Evolutionary conservation across 37 sponge, comb jelly and placozoan species (phyloP).

Genomic region (Beroe ovata): DNA sequence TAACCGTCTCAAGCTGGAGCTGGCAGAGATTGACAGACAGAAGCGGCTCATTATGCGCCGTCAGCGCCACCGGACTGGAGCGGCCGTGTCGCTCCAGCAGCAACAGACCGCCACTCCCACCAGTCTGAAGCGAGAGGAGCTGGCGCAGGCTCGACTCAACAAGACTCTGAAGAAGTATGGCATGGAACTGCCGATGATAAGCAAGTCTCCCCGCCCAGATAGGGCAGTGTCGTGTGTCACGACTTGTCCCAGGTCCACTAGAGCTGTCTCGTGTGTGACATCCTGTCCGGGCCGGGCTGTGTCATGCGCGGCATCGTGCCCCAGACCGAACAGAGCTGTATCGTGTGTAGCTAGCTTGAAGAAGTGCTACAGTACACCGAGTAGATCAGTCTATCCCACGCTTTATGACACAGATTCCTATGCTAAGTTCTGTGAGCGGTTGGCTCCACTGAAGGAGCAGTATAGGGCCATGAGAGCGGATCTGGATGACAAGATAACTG

Average conservation of each 20-base stretch:
- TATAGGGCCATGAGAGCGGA: slow-evolving; percentile 25
- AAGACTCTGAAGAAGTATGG: slow-evolving; percentile 38
- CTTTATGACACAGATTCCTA: slow-evolving; percentile 22
- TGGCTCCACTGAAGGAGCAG: neutral
- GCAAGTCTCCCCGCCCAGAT: neutral
- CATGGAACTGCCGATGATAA: slow-evolving; percentile 5
- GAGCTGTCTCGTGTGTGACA: too few relatives aligned
- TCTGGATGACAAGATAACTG: neutral
- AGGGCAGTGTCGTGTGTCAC: neutral
- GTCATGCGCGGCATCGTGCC: neutral
- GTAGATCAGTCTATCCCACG: neutral
- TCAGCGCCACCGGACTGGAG: neutral
- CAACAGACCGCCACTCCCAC: neutral
- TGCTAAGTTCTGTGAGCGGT: neutral
- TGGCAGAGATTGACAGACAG: slow-evolving; percentile 13
- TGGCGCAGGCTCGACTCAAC: slow-evolving; percentile 9
- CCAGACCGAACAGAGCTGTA: neutral
- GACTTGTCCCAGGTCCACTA: neutral
- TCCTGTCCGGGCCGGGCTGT: neutral
- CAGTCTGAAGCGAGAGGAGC: neutral
- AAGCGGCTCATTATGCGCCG: slow-evolving; percentile 4
- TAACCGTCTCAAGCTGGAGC: neutral
- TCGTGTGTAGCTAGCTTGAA: neutral
- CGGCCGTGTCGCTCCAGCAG: neutral
- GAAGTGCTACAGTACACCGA: neutral